phyloP scores from a whole-genome alignment of 2,888 invertebrate genomes.

The Bursaphelenchus okinawaensis region DNA sequence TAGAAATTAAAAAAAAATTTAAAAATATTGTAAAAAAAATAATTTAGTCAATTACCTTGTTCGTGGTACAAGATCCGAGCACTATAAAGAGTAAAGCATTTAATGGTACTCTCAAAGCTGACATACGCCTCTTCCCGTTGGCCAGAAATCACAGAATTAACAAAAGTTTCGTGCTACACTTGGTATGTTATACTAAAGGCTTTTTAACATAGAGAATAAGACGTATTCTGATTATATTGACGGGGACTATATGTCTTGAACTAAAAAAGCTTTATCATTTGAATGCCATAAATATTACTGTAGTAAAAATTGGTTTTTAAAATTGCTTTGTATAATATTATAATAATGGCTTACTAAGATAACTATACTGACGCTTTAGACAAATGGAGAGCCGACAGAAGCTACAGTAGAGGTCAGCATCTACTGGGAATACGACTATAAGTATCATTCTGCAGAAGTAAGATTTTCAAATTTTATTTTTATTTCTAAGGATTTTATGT shows the following conservation, averaged over 20 bases:
- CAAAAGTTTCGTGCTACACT: neutral
- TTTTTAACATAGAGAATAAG: too few species aligned
- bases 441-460: conserved; percentile 12
- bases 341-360: too few species aligned
- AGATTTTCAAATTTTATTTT: conserved; percentile 10
- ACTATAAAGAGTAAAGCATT: conserved; percentile 24
- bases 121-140: conserved; percentile 36
- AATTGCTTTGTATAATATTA: too few species aligned
- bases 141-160: conserved; percentile 33
- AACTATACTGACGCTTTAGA: too few species aligned
- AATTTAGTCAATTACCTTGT: conserved; percentile 38
- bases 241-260: too few species aligned
- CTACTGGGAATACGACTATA: conserved; percentile 31
- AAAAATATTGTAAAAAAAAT: neutral
- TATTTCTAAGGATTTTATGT: neutral
- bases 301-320: too few species aligned
- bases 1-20: too few species aligned
- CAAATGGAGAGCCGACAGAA: conserved; percentile 13
- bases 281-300: too few species aligned
- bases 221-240: too few species aligned
- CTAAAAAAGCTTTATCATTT: too few species aligned
- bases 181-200: neutral
- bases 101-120: conserved; percentile 27
- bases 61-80: conserved; percentile 27
- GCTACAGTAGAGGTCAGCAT: conserved; percentile 29